These are phyloP conservation scores for Dufourea novaeangliae DNA, from an alignment of 1,140 invertebrate species.

Conservation along the genomic window DNA sequence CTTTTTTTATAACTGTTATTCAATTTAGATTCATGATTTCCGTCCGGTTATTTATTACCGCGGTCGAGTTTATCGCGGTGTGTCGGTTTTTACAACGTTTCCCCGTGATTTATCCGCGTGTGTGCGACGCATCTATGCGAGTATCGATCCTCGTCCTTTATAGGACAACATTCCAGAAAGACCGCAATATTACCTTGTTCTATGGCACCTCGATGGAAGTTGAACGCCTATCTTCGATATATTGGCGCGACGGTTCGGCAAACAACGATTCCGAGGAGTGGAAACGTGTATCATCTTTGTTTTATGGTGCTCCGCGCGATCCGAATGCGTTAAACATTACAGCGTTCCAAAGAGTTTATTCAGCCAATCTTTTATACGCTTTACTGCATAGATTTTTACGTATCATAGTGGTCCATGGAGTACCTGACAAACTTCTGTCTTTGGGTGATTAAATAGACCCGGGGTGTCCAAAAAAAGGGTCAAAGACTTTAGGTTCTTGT, in stretches of 20 bases:
- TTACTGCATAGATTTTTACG: too few species aligned
- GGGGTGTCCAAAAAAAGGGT: too few species aligned
- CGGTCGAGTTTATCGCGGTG: background rate
- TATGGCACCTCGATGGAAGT: background rate
- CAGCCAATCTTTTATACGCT: too few species aligned
- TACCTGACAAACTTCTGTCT: too few species aligned
- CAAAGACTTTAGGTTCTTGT: too few species aligned
- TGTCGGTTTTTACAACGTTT: conserved; percentile 4
- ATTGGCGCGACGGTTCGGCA: background rate
- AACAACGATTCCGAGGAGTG: background rate
- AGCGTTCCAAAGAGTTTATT: too few species aligned
- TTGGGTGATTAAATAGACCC: too few species aligned
- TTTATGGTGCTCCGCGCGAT: too few species aligned
- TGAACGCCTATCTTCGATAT: too few species aligned
- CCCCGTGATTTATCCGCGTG: background rate
- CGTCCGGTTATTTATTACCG: background rate
- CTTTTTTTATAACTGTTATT: background rate
- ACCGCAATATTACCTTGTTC: background rate
- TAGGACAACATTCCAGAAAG: background rate
- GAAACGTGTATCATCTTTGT: too few species aligned
- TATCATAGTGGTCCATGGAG: too few species aligned
- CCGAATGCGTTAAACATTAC: too few species aligned
- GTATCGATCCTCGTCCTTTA: conserved; percentile 5
- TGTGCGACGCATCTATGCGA: background rate
- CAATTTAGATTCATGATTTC: background rate